Evolutionary conservation across 1,140 invertebrate genomes (phyloP).

Genomic region (Caerostris darwini): DNA sequence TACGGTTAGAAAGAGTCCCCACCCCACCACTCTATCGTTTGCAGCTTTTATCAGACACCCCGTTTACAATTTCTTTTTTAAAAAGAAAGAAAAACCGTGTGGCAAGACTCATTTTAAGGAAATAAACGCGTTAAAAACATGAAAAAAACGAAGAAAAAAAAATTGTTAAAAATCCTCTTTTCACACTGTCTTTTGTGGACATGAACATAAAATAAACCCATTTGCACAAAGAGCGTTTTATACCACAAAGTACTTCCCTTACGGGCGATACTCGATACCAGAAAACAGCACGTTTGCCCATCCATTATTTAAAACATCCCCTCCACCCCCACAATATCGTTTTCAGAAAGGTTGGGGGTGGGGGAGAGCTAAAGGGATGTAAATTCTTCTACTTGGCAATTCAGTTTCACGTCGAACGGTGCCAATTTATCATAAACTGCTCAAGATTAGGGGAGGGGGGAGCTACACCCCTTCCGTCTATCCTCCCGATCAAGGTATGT

Average conservation of each 20-base stretch:
- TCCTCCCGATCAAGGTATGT: not conserved
- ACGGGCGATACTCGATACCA: slow-evolving; percentile 45
- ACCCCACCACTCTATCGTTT: not conserved
- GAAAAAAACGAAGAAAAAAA: not conserved
- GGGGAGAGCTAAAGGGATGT: slow-evolving; percentile 57
- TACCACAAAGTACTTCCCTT: slow-evolving; percentile 9
- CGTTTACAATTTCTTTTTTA: not conserved
- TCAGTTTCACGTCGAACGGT: slow-evolving; percentile 41
- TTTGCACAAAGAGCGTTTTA: slow-evolving; percentile 64
- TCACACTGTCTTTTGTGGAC: too few species aligned
- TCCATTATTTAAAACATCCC: slow-evolving; percentile 72
- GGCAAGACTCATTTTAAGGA: slow-evolving; percentile 54
- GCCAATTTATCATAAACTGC: slow-evolving; percentile 72
- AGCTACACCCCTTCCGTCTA: not conserved
- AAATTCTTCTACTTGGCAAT: slow-evolving; percentile 68
- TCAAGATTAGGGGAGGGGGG: slow-evolving; percentile 8
- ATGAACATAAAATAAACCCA: too few species aligned
- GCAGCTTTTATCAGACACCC: not conserved
- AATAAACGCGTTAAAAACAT: slow-evolving; percentile 60
- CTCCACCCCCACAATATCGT: slow-evolving; percentile 28
- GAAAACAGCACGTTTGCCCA: slow-evolving; percentile 49
- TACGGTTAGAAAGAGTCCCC: not conserved
- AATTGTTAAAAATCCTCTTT: slow-evolving; percentile 37
- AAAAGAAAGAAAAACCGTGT: not conserved
- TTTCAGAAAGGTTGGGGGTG: not conserved